phyloP scores from a whole-genome alignment of 2,797 vertebrate genomes.

The Darevskia nairensis region DNA sequence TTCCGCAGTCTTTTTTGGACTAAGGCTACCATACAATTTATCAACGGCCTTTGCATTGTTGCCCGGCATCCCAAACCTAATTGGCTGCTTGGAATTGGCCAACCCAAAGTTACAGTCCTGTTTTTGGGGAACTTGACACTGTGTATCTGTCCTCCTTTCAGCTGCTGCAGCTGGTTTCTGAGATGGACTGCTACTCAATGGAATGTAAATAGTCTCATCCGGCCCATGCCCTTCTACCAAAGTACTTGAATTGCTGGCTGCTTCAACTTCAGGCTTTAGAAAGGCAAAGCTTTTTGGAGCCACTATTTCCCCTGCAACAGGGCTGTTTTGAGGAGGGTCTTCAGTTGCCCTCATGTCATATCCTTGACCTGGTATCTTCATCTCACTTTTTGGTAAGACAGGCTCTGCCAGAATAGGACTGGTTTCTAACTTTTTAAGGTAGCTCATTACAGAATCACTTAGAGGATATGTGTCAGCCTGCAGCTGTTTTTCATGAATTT shows the following conservation, averaged over 20 bases:
- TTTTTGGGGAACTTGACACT: slow-evolving; percentile 27
- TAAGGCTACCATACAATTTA: slow-evolving; percentile 32
- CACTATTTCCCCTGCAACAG: background rate
- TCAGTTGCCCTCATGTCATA: slow-evolving; percentile 51
- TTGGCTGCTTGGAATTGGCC: slow-evolving; percentile 44
- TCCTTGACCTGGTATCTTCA: slow-evolving; percentile 28
- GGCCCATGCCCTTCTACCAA: slow-evolving; percentile 64
- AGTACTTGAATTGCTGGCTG: slow-evolving; percentile 64
- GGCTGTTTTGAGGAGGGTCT: slow-evolving; percentile 41
- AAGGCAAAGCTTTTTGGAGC: slow-evolving; percentile 23
- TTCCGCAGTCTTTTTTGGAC: slow-evolving; percentile 54
- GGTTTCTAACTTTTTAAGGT: slow-evolving; percentile 80
- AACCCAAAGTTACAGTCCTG: slow-evolving; percentile 14
- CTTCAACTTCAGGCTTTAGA: slow-evolving; percentile 57
- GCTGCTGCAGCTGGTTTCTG: slow-evolving; percentile 52
- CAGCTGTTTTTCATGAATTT: slow-evolving; percentile 80
- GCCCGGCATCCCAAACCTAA: slow-evolving; percentile 17
- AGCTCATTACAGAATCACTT: slow-evolving; percentile 79
- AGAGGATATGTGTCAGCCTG: slow-evolving; percentile 63
- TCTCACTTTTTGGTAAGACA: slow-evolving; percentile 48
- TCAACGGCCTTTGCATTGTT: background rate
- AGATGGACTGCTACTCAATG: slow-evolving; percentile 74
- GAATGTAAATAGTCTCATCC: slow-evolving; percentile 81
- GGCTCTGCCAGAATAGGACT: slow-evolving; percentile 57
- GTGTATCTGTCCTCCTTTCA: slow-evolving; percentile 47